Evolutionary conservation across 2,888 invertebrate genomes (phyloP).

Genomic region (Paralinhomoeus sp.): DNA sequence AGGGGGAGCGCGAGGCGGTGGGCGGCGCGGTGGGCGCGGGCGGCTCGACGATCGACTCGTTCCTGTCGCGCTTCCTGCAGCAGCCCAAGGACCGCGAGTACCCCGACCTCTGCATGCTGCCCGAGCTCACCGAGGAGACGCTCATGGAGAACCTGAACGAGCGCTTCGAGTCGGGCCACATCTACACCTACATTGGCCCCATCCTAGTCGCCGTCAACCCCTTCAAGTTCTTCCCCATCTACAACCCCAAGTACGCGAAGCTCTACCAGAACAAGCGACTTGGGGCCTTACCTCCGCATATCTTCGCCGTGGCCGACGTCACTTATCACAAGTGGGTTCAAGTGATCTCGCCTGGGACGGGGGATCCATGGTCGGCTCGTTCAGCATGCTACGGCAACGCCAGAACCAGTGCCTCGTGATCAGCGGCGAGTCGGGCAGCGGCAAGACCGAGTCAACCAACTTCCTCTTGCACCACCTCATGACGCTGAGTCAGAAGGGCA

Average conservation of each 20-base stretch:
- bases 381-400: conserved; percentile 56
- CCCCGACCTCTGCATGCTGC: conserved; percentile 78
- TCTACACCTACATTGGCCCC: conserved; percentile 73
- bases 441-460: conserved; percentile 87
- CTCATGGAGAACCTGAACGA: conserved; percentile 52
- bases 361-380: conserved; percentile 1
- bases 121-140: conserved; percentile 78
- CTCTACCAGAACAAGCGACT: conserved; percentile 73
- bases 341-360: too few relatives aligned
- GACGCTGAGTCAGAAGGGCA: conserved; percentile 75
- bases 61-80: conserved; percentile 71
- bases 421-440: conserved; percentile 42
- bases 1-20: neutral
- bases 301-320: conserved; percentile 52
- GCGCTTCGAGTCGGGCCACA: conserved; percentile 68
- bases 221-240: conserved; percentile 77
- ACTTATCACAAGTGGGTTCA: conserved; percentile 19
- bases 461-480: conserved; percentile 79
- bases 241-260: conserved; percentile 88
- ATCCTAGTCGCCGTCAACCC: conserved; percentile 76
- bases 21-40: conserved; percentile 39
- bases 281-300: conserved; percentile 78
- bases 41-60: conserved; percentile 52
- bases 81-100: conserved; percentile 72
- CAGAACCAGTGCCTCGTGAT: conserved; percentile 84